phyloP scores from a whole-genome alignment of 2,797 vertebrate genomes.

The Squalus acanthias region DNA sequence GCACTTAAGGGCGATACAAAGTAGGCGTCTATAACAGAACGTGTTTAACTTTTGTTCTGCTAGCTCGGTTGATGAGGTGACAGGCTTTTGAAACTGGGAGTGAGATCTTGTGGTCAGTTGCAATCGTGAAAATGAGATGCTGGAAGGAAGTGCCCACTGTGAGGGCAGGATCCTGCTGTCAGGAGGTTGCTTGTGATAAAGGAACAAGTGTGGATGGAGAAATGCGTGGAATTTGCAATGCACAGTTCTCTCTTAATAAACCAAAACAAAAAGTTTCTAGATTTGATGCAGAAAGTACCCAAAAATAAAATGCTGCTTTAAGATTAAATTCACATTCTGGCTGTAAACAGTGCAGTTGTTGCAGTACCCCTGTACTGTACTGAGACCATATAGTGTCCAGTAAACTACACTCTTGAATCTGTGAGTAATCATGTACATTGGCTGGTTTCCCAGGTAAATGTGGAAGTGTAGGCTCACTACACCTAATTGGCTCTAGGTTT shows the following conservation, averaged over 20 bases:
- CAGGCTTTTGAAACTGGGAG: neutral
- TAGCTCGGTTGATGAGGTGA: neutral
- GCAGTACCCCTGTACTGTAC: too few relatives aligned
- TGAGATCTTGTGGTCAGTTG: neutral
- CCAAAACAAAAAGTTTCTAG: neutral
- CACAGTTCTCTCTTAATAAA: constrained; percentile 1
- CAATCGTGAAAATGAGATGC: neutral
- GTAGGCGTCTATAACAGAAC: neutral
- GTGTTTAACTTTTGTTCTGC: neutral
- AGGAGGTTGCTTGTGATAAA: neutral
- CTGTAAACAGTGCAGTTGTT: neutral
- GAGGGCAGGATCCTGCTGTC: neutral
- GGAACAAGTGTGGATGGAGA: neutral
- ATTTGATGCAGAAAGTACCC: neutral
- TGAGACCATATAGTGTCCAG: neutral
- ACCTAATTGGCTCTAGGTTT: neutral
- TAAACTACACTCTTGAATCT: neutral
- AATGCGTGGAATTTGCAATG: neutral
- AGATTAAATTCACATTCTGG: neutral
- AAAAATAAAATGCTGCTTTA: constrained; percentile 1
- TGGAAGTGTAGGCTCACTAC: neutral
- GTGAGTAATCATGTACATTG: neutral
- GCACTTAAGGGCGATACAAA: neutral
- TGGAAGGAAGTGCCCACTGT: neutral
- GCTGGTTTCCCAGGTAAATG: neutral